Base-by-base conservation (phyloP, 1,140 invertebrate species). In the Epicauta chinensis region DNA sequence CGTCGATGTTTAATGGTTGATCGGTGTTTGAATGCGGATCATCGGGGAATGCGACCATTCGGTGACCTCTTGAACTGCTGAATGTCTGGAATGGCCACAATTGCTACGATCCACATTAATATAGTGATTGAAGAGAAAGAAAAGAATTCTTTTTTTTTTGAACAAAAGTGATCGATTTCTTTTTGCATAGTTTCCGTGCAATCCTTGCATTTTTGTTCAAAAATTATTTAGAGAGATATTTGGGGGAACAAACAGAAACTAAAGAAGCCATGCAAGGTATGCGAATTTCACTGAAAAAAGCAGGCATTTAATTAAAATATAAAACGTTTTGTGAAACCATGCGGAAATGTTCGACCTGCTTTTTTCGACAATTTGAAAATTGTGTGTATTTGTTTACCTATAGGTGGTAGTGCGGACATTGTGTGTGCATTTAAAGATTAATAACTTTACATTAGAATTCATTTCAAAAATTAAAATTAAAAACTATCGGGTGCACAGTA, bases 1-100 rank as follows among this genome's bases (percentile, higher is more conserved):
- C 43, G 30, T 1, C 32, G 29, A 30, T 5, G 4, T 30, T 30
- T 10, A 51, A 53, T 13, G 49, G 46, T 11, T 46, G 12, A n/a
- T 37, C 50, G 29, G 23, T 51, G 3, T 53, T 14, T 6, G n/a
- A n/a, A n/a, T n/a, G n/a, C n/a, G 49, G n/a, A 34, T 64, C 55
- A 12, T 48, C 53, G 13, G 65, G 57, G 14, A 60, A 61, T 30
- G 64, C 64, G 39, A 77, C 68, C 68, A 77, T 69, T 15, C 75
- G 73, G 58, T 77, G 75, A 14, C 76, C 81, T 65, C 68, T 73
- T 0, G 81, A 82, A 59, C 80, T 82, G 48, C 76, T 75, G 53
- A 81, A 77, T 40, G 75, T 77, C 80, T 84, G 83, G 65, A 84
- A 83, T 67, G 81, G 81, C 82, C 81, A 84, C 60, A 84, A 76